Base-by-base conservation (phyloP, 1,140 invertebrate species). In the Philaenus spumarius region DNA sequence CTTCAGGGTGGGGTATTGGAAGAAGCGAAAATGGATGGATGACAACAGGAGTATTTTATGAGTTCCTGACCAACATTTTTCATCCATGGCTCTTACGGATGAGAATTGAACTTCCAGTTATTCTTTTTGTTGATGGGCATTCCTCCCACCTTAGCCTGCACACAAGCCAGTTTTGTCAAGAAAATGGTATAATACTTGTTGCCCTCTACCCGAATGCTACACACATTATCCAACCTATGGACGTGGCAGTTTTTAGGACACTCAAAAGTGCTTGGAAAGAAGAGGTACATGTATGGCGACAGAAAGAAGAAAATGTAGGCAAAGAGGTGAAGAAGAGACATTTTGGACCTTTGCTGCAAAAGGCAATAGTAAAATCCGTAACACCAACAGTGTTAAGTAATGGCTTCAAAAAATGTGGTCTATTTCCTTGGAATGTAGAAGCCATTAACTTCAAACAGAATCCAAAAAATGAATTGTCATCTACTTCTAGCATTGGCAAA, bases 51-150 rank as follows among this genome's bases (percentile, higher is more conserved):
- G 35, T 37, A n/a, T 37, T 64, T 30, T 61, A 34, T 45, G 62
- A 64, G 52, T 64, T 47, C 30, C 45, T 64, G 1, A 26, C 62
- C 2, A 62, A 66, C 42, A 9, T 60, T 1, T 61, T 63, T 56
- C 24, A 47, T 63, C 61, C 52, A 9, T 63, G 26, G 26, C 46
- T 63, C 42, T 48, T 12, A 26, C 37, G 56, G 19, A 62, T 53
- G 7, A 59, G 54, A 23, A 60, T 64, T 48, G 3, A 1, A 52
- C 19, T 46, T 14, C 71, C 72, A 15, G 64, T 74, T 19, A 60
- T 69, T 23, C 63, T 74, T n/a, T 75, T 72, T 68, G 34, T 75
- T 14, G 73, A 75, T 66, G 71, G 71, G 5, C 72, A 76, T 53
- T 55, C 37, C 20, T 69, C 67, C 34, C 71, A 75, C 54, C 23